These are phyloP conservation scores for Dromococcyx pavoninus DNA, from an alignment of 2,797 vertebrate genomes.

Conservation along the genomic window DNA sequence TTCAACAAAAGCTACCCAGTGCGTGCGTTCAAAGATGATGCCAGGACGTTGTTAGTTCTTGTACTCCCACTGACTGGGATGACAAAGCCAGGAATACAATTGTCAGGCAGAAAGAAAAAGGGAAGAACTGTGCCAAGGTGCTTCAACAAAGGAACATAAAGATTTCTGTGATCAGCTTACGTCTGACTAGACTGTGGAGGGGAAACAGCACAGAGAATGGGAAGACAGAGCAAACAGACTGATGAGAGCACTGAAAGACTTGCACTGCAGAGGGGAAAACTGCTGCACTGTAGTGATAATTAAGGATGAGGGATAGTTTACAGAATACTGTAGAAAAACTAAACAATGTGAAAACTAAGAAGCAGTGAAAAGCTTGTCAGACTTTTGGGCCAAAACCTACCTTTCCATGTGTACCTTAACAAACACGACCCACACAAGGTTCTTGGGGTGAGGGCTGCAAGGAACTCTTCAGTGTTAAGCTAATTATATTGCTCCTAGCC, in stretches of 20 bases:
- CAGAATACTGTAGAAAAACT: not conserved
- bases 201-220: rapidly evolving
- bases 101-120: conserved; percentile 44
- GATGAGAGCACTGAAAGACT: not conserved
- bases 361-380: not conserved
- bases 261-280: not conserved
- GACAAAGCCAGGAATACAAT: conserved; percentile 31
- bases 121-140: not conserved
- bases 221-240: not conserved
- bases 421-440: rapidly evolving
- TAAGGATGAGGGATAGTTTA: not conserved
- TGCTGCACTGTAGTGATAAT: not conserved
- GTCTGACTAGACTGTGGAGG: not conserved
- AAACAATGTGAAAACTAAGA: not conserved
- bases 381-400: not conserved
- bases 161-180: not conserved
- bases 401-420: not conserved
- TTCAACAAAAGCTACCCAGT: conserved; percentile 16
- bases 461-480: not conserved
- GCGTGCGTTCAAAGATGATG: not conserved
- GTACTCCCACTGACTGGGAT: conserved; percentile 35
- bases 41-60: conserved; percentile 25
- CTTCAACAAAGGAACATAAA: conserved; percentile 4
- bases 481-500: not conserved
- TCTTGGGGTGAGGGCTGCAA: not conserved